Evolutionary conservation across 2,888 invertebrate genomes (phyloP), one percentile per base, ranked within the genome.

Genomic region (Lepetodrilus schrolli): DNA sequence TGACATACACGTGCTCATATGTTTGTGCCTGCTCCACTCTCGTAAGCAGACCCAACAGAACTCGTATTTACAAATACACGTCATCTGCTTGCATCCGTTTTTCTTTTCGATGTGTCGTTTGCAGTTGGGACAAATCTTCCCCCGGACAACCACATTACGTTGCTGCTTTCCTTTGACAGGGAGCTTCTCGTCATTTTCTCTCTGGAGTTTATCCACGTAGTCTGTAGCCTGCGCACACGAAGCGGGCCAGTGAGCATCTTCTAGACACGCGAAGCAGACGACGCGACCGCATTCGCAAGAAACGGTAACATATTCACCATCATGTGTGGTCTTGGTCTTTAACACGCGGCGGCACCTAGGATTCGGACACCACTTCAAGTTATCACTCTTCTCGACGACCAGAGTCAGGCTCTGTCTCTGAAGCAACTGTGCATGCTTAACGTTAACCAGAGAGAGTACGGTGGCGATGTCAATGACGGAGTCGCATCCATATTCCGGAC

Each of bases 1-100:
- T 0, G 37, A n/a, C 1, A 48, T 69, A 58, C 76, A 74, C 1
- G 13, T 43, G n/a, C 13, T 8, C 4, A 17, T 17, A 10, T 10
- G 48, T 10, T 73, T 70, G 13, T 72, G 47, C 5, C 47, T 17
- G 20, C 30, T 20, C 72, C 69, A 82, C 8, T 38, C 10, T 30
- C 73, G 74, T 5, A 76, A 73, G 77, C 84, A 84, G 0, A 79
- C 80, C 84, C 83, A 84, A 49, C 84, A 84, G 58, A 84, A 84
- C 5, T 23, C 17, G 4, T 73, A 58, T 4, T 77, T 76, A 73
- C 84, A 84, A 4, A 75, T 58, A 66, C 84, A 84, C 0, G 4
- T 20, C 82, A 83, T 84, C 34, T 48, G 69, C 7, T 74, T 79
- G 70, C 83, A 84, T 0, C 83, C 83, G n/a, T 80, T 83, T 30